Evolutionary conservation across 2,888 invertebrate species (phyloP).

Genomic region (Sphaeridia pumilis): DNA sequence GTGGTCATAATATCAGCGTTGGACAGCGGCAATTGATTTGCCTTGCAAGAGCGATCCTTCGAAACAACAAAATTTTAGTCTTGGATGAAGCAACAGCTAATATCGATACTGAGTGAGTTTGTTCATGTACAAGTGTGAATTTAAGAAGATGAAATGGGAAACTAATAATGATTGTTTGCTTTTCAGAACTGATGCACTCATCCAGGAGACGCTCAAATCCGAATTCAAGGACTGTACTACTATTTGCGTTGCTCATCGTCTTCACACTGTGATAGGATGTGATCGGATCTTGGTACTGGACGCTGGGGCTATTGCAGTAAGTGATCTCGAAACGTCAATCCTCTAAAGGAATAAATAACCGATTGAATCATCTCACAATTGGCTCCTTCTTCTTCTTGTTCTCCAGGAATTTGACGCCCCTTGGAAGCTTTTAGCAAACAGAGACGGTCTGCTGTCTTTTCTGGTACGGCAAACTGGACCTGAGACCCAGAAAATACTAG

Average conservation of each 20-base stretch:
- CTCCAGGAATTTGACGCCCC: constrained; percentile 3
- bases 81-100: constrained; percentile 6
- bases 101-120: not conserved
- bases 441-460: not conserved
- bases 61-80: not conserved
- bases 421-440: not conserved
- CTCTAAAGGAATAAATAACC: not conserved
- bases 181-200: constrained; percentile 63
- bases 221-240: constrained; percentile 75
- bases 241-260: constrained; percentile 77
- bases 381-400: not conserved
- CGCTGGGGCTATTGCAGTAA: constrained; percentile 54
- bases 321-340: constrained; percentile 6
- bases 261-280: constrained; percentile 87
- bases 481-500: not conserved
- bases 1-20: constrained; percentile 3
- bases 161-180: not conserved
- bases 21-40: constrained; percentile 4
- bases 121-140: not conserved
- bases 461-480: constrained; percentile 2
- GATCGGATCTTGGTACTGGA: constrained; percentile 80
- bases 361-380: not conserved
- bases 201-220: constrained; percentile 67
- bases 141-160: not conserved
- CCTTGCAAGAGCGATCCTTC: not conserved